Evolutionary conservation across 2,797 vertebrate genomes (phyloP), one percentile per base, ranked within the genome.

Genomic region (Myotis findleyi): DNA sequence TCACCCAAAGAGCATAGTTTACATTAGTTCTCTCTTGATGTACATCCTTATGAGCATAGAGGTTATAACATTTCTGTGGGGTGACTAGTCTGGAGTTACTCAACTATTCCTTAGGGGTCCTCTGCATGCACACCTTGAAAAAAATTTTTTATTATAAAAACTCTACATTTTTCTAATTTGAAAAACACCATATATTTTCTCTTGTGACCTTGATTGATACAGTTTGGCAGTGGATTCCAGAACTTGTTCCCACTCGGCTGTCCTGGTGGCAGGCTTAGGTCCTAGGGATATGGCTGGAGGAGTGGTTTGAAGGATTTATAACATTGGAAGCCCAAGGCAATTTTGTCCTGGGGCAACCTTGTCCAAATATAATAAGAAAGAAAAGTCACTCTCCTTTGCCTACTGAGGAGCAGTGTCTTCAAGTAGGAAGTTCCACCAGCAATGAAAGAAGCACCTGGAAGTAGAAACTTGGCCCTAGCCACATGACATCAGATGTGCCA

Each of bases 141-240:
- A 66, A 30, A 30, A n/a, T 64, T 16, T 9, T 90, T 76, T 90
- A 85, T 59, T 17, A 64, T 89, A 73, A 51, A 51, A 21, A 77
- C 49, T 25, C 69, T 25, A 76, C 30, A 81, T 72, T 87, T 90
- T 84, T 72, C 30, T 69, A 69, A 71, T 89, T 80, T 93, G 81
- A 96, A 89, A 89, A 92, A 7, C 16, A 71, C 3, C 6, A 38
- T 69, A 13, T 79, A 79, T 94, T 81, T 92, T 75, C n/a, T 69
- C 36, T 68, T 95, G 69, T 82, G 33, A 83, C 33, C 20, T 12
- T 82, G n/a, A 21, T 14, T 36, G 82, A 87, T 30, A 30, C 7
- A 23, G 2, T 83, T 92, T 86, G 49, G 3, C 21, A 73, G 27
- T 87, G 23, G 62, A 82, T 73, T 44, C 73, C 4, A 30, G 53